Conservation (phyloP, 2,888 invertebrate species). For the Alsophila aescularia region DNA sequence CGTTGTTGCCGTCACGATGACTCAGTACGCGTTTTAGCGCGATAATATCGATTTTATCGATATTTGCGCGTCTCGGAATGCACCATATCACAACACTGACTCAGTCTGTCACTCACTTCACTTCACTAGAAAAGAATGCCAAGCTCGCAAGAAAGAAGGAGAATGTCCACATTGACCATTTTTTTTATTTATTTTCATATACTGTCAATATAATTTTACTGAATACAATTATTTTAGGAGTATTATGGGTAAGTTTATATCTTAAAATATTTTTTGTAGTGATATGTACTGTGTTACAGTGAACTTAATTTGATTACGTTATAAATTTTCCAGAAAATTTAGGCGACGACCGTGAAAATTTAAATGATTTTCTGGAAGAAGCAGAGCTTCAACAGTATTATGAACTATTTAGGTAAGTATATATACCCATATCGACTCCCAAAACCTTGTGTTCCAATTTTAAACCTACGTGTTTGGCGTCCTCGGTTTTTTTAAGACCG, state of each 20-base stretch:
- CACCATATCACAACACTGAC: too few species aligned
- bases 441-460: background rate
- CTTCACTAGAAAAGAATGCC: too few species aligned
- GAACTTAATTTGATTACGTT: slow-evolving; percentile 10
- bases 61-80: too few species aligned
- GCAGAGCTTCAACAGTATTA: slow-evolving; percentile 98
- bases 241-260: slow-evolving; percentile 14
- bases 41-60: too few species aligned
- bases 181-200: background rate
- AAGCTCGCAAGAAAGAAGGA: too few species aligned
- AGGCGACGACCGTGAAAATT: slow-evolving; percentile 61
- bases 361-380: slow-evolving; percentile 94
- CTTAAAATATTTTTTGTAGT: background rate
- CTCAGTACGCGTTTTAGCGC: too few species aligned
- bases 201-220: background rate
- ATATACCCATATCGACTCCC: background rate
- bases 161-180: background rate
- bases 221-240: background rate
- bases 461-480: slow-evolving; percentile 13
- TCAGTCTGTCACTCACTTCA: too few species aligned
- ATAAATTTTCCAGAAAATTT: slow-evolving; percentile 59
- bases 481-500: slow-evolving; percentile 12
- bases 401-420: slow-evolving; percentile 87
- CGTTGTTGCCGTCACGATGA: too few species aligned
- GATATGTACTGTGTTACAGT: background rate